Conservation (phyloP, 2,888 invertebrate species). For the Craniophora ligustri region DNA sequence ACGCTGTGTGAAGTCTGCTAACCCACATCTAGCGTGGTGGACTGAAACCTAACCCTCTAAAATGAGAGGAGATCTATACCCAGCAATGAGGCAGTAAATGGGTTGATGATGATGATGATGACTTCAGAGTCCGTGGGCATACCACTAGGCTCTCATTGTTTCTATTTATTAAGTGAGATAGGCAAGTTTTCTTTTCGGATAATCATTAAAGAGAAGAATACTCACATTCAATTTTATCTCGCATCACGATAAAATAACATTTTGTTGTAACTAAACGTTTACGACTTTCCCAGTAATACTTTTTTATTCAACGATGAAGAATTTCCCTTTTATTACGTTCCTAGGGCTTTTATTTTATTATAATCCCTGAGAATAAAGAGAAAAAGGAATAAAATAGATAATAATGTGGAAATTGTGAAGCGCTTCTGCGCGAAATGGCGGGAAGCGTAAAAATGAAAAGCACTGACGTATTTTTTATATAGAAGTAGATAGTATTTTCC, state of each 20-base stretch:
- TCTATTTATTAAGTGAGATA: too few relatives aligned
- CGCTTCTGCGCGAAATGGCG: conserved; percentile 36
- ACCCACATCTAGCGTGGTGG: too few relatives aligned
- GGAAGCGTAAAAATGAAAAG: conserved; percentile 9
- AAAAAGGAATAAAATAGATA: conserved; percentile 35
- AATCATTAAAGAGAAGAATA: too few relatives aligned
- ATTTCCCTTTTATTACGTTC: conserved; percentile 33
- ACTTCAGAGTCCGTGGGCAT: too few relatives aligned
- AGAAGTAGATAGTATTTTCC: neutral
- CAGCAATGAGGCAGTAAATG: too few relatives aligned
- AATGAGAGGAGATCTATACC: too few relatives aligned
- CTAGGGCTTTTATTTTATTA: conserved; percentile 43
- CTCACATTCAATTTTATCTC: conserved; percentile 28
- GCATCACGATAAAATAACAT: conserved; percentile 15
- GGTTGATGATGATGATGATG: too few relatives aligned
- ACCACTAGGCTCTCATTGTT: too few relatives aligned
- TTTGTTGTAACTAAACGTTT: conserved; percentile 36
- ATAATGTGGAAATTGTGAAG: conserved; percentile 33
- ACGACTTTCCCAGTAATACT: conserved; percentile 23
- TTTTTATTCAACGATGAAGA: conserved; percentile 29
- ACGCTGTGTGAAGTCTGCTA: too few relatives aligned
- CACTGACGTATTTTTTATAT: too few relatives aligned
- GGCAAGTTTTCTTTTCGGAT: too few relatives aligned
- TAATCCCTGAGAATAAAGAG: conserved; percentile 33
- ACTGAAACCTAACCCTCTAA: too few relatives aligned